phyloP scores from a whole-genome alignment of 2,797 vertebrate genomes.

The Karalla daura region DNA sequence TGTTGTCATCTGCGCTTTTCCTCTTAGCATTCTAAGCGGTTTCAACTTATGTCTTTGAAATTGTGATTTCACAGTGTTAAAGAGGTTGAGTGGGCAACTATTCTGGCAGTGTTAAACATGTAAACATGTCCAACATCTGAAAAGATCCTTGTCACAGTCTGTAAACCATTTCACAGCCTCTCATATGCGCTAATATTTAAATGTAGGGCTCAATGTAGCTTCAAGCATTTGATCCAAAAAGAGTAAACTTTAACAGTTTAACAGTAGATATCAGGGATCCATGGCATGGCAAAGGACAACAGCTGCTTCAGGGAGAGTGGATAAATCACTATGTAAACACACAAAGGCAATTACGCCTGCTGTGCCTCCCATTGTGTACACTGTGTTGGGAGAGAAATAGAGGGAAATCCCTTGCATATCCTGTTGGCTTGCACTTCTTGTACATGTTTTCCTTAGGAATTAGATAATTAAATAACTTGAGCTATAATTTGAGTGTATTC shows the following conservation, averaged over 20 bases:
- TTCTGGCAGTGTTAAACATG: not conserved
- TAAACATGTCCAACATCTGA: not conserved
- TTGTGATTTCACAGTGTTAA: not conserved
- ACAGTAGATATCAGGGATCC: not conserved
- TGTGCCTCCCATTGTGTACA: slow-evolving; percentile 22
- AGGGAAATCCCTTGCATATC: not conserved
- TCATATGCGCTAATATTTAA: not conserved
- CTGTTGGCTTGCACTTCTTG: not conserved
- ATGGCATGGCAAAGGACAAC: not conserved
- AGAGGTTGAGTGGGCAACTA: not conserved
- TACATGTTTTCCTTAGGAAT: not conserved
- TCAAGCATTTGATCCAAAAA: not conserved
- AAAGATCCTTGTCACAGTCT: slow-evolving; percentile 5
- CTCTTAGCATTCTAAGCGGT: not conserved
- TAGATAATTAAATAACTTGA: not conserved
- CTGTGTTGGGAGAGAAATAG: not conserved
- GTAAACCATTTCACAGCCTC: not conserved
- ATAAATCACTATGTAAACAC: slow-evolving; percentile 18
- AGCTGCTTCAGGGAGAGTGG: not conserved
- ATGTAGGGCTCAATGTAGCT: not conserved
- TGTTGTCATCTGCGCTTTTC: not conserved
- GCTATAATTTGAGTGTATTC: not conserved
- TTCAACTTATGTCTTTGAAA: not conserved
- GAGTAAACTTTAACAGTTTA: too few relatives aligned
- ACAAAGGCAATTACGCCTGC: slow-evolving; percentile 22